These are phyloP conservation scores for Symphodus melops DNA, from an alignment of 2,113 vertebrate species.

Conservation along the genomic window DNA sequence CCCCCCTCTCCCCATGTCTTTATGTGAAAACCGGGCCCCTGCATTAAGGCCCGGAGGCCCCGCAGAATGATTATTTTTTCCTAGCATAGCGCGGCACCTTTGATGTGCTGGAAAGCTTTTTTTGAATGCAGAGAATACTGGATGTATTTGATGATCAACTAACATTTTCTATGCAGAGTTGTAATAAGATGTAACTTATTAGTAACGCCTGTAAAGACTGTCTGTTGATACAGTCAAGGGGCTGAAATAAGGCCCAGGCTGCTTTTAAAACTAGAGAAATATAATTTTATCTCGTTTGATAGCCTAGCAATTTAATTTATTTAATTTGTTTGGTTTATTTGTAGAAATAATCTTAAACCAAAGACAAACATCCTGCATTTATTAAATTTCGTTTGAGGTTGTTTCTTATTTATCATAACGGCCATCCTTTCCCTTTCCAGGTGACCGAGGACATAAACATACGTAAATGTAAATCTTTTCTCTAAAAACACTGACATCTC, in stretches of 20 bases:
- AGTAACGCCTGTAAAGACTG: conserved; percentile 33
- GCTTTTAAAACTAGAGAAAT: background rate
- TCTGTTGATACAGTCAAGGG: conserved; percentile 10
- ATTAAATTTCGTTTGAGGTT: no score
- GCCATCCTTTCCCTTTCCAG: background rate
- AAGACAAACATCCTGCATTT: background rate
- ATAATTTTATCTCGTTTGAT: no score
- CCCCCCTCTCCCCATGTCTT: background rate
- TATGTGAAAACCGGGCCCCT: conserved; percentile 19
- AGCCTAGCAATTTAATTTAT: background rate
- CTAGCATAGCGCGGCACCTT: conserved; percentile 43
- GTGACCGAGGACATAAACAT: conserved; percentile 17
- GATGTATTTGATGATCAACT: conserved; percentile 28
- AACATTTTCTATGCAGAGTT: conserved; percentile 14
- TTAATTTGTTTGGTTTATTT: background rate
- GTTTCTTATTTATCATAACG: background rate
- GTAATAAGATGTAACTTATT: conserved; percentile 23
- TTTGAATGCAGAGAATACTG: conserved; percentile 15
- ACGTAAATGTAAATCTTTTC: conserved; percentile 27
- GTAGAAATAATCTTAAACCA: background rate
- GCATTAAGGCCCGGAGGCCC: conserved; percentile 62
- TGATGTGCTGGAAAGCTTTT: conserved; percentile 54
- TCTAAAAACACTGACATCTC: conserved; percentile 50
- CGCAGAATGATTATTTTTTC: conserved; percentile 36
- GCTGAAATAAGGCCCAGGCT: conserved; percentile 12